Base-by-base conservation (phyloP, 2,113 vertebrate genomes). In the Nibea coibor region DNA sequence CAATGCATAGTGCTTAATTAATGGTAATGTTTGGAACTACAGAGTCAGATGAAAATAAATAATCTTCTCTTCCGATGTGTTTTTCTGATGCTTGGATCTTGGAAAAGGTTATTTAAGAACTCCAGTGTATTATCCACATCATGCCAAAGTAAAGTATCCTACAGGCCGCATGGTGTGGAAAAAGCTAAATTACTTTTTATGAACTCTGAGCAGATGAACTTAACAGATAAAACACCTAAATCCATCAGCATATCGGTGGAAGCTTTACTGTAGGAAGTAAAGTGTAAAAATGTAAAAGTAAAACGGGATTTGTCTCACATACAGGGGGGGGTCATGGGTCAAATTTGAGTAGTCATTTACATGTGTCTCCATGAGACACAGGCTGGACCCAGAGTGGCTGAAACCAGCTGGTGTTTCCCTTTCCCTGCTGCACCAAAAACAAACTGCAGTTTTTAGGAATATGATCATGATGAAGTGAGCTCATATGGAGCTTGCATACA, bases 371-470 rank as follows among this genome's bases (percentile, higher is more conserved):
- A 65, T 54, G 50, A 75, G 26, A 45, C 20, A 56, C 73, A 65
- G 50, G 39, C 24, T 12, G n/a, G 10, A 68, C 14, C 58, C 35
- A 68, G 61, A 63, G 42, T 20, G 6, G 24, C 16, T 57, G 15
- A 57, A 53, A 62, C 45, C 78, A 63, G 39, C 62, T 63, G 48
- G 26, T 24, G 45, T 42, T 72, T 71, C 48, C 26, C 50, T 42
- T 72, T 71, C 48, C 26, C 50, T 47, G 54, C 47, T 19, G 39
- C 6, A 47, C 28, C 57, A 47, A 28, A 51, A 17, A 69, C 26
- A 28, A 75, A 39, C 54, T 22, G 19, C 43, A 53, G 51, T 22
- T 66, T 42, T 76, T 48, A 28, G 17, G 20, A 63, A 10, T 9
- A 10, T 16, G 28, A 69, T 54, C 39, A 48, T 22, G 31, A 67